A percentile compares a stretch with the other conserved stretches of the same genome.
Conservation (phyloP, 1,140 invertebrate species). For the Sitophilus oryzae region DNA sequence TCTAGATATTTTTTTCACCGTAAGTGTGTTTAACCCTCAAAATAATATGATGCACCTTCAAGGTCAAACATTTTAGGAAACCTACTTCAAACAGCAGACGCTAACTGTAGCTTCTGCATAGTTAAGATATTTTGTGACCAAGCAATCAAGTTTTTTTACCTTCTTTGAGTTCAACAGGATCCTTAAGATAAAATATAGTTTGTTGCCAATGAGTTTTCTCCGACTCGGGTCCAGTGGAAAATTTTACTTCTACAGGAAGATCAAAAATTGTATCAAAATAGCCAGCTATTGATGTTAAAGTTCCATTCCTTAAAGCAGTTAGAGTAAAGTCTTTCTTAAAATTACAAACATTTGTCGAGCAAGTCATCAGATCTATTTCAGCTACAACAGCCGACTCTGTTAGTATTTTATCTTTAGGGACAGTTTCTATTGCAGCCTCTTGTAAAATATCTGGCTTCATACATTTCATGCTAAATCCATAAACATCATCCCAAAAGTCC, state of each 20-base stretch:
- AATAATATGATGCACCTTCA: too few species aligned
- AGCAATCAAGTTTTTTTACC: slow-evolving; percentile 47
- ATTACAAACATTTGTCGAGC: slow-evolving; percentile 71
- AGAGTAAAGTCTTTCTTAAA: slow-evolving; percentile 77
- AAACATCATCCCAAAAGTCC: slow-evolving; percentile 93
- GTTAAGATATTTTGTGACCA: not conserved
- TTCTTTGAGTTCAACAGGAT: slow-evolving; percentile 64
- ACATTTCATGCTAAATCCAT: slow-evolving; percentile 94
- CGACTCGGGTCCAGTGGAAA: slow-evolving; percentile 69
- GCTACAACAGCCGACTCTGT: slow-evolving; percentile 64
- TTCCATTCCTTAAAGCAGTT: slow-evolving; percentile 61
- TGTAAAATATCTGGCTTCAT: slow-evolving; percentile 83
- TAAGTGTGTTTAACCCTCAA: too few species aligned
- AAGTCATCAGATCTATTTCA: slow-evolving; percentile 75
- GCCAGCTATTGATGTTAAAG: slow-evolving; percentile 81
- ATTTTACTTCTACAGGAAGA: slow-evolving; percentile 56
- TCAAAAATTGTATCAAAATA: slow-evolving; percentile 92
- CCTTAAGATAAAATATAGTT: slow-evolving; percentile 80
- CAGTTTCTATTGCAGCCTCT: slow-evolving; percentile 85
- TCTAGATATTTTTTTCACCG: too few species aligned
- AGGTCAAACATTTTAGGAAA: too few species aligned
- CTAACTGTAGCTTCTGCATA: not conserved
- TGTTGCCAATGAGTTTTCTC: slow-evolving; percentile 96
- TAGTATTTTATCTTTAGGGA: slow-evolving; percentile 68
- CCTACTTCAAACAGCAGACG: not conserved